Conservation (phyloP, 2,888 invertebrate genomes). For the Pandemis heparana region DNA sequence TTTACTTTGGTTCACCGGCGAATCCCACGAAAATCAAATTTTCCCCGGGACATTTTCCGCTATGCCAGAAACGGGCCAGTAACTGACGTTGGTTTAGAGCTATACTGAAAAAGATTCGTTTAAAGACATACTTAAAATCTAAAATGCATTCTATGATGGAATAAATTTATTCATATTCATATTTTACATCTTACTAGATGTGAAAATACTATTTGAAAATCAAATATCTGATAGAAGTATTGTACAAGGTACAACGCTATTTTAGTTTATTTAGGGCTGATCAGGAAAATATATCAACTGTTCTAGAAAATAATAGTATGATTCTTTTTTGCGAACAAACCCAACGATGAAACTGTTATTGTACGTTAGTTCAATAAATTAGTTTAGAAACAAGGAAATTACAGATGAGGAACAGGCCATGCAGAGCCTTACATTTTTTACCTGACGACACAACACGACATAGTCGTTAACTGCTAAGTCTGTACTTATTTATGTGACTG, state of each 20-base stretch:
- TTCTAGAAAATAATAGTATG: not conserved
- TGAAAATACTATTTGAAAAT: not conserved
- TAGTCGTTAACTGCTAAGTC: not conserved
- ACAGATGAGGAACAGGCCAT: not conserved
- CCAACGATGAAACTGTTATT: not conserved
- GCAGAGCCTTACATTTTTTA: not conserved
- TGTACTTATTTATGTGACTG: not conserved
- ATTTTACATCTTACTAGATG: not conserved
- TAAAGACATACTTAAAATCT: not conserved
- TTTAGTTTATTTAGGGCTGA: not conserved
- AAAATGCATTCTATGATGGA: not conserved
- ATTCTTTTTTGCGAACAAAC: too few relatives aligned
- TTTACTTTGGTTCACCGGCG: not conserved
- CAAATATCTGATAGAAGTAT: not conserved
- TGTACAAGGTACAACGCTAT: not conserved
- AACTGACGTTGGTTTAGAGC: slow-evolving; percentile 1
- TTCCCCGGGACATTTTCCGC: not conserved
- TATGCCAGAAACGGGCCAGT: slow-evolving; percentile 4
- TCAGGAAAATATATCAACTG: not conserved
- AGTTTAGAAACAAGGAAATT: not conserved
- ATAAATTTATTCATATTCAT: not conserved
- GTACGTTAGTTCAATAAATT: not conserved
- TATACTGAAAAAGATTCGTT: slow-evolving; percentile 16
- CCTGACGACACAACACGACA: not conserved
- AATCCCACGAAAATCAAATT: not conserved